Evolutionary conservation across 2,888 invertebrate genomes (phyloP), one percentile per base, ranked within the genome.

Genomic region (Pelosia muscerda): DNA sequence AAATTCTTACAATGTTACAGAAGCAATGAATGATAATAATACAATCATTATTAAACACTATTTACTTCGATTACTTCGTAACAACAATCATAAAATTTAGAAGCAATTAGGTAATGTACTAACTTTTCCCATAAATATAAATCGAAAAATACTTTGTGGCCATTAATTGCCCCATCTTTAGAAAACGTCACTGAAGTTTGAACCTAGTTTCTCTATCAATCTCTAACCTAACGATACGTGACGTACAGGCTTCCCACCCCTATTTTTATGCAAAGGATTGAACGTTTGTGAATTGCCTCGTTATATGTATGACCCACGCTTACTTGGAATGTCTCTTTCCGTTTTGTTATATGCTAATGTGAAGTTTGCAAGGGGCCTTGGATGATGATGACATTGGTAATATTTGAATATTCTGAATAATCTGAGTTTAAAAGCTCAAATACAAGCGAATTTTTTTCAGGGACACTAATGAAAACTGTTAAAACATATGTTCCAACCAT

Each of bases 251-350:
- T 23, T 38, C 38, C 10, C 55, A 66, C 42, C 53, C 68, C 67
- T 66, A 56, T 77, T 68, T 71, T 53, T 55, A 53, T 63, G 78
- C 69, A 71, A 69, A 75, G 54, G 59, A 65, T 67, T 63, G 63
- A 59, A 58, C 62, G 49, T 42, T 31, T 69, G 64, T 68, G 66
- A 75, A 80, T 71, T 68, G 61, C 38, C 58, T 69, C 55, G 65
- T 73, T 69, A 67, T 71, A 69, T 63, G n/a, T n/a, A n/a, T n/a
- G n/a, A 71, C 69, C 31, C 56, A 54, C 65, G 65, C 65, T 68
- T 65, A 64, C 25, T 58, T 28, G 15, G 28, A 57, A 58, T 56
- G 56, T 54, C 65, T 67, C 6, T 62, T 59, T 60, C 49, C 56
- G 59, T 70, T 25, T 31, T 58, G n/a, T 25, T 49, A 25, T 56